Base-by-base conservation (phyloP, 2,113 vertebrate species). In the Cricetomys ansorgei region DNA sequence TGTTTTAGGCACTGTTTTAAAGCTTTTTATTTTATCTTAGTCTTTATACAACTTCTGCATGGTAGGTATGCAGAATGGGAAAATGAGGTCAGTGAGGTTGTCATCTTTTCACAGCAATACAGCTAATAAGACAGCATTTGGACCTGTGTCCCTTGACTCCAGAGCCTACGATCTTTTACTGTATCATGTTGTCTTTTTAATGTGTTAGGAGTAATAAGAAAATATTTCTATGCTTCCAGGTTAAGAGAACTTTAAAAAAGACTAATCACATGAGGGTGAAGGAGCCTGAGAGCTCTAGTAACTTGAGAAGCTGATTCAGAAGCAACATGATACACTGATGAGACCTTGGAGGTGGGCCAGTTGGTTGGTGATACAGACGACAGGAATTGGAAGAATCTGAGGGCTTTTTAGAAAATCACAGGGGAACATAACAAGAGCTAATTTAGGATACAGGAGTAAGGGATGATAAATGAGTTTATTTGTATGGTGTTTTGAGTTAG, bases 231-330 rank as follows among this genome's bases (percentile, higher is more conserved):
- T 89, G 88, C 40, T 85, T 50, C 3, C 40, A 81, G 72, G 70
- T 95, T 92, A 95, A 96, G 34, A 90, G 76, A 93, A 21, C 70
- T 89, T 96, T 93, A 53, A 85, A 80, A 80, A 88, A 96, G 37
- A 90, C 29, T 69, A 81, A 53, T 95, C 4, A 43, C 72, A 21
- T 79, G 62, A 92, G 25, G 29, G 34, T 55, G 43, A 92, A 19
- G 16, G 59, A 76, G 15, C 72, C 17, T 73, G 87, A 89, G 75
- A 90, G 43, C 65, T 88, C 1, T 75, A 34, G 79, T 96, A 91
- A 94, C 43, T 10, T 84, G 34, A 95, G 92, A 93, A 29, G n/a
- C 10, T 29, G 45, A 89, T 27, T 92, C n/a, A 89, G 48, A 31
- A 90, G 43, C 89, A 87, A 95, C 19, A 75, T 69, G 53, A 75